These are phyloP conservation scores for Labia minor DNA, from an alignment of 2,888 invertebrate genomes.

Conservation along the genomic window DNA sequence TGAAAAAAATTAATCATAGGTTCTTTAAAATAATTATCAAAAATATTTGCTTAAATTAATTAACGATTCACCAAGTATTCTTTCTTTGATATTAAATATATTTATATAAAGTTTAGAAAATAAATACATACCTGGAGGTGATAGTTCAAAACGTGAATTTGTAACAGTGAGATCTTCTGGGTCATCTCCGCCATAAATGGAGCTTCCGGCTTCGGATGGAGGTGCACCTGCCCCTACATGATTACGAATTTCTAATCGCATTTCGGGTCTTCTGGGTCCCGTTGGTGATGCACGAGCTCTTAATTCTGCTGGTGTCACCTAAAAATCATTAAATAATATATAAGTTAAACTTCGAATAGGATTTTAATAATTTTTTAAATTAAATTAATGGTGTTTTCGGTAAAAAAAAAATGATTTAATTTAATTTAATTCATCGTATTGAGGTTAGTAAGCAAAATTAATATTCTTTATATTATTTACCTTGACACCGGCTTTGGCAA, in stretches of 20 bases:
- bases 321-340: conserved; percentile 33
- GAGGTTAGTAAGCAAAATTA: background rate
- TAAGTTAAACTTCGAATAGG: too few species aligned
- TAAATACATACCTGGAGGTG: conserved; percentile 18
- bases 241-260: conserved; percentile 55
- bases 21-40: too few species aligned
- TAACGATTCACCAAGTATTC: too few species aligned
- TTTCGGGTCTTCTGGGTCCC: conserved; percentile 52
- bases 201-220: conserved; percentile 55
- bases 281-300: conserved; percentile 78
- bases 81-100: too few species aligned
- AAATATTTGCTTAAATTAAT: too few species aligned
- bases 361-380: background rate
- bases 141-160: conserved; percentile 25
- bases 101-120: too few species aligned
- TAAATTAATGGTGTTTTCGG: background rate
- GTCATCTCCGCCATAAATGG: conserved; percentile 67
- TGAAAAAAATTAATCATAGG: too few species aligned
- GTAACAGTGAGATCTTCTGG: conserved; percentile 68
- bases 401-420: background rate
- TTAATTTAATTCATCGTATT: background rate
- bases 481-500: conserved; percentile 81
- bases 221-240: conserved; percentile 24
- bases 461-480: conserved; percentile 38
- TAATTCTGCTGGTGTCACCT: conserved; percentile 54